These are phyloP conservation scores for Actinemys pallida DNA, from an alignment of 2,113 vertebrate genomes.

Conservation along the genomic window DNA sequence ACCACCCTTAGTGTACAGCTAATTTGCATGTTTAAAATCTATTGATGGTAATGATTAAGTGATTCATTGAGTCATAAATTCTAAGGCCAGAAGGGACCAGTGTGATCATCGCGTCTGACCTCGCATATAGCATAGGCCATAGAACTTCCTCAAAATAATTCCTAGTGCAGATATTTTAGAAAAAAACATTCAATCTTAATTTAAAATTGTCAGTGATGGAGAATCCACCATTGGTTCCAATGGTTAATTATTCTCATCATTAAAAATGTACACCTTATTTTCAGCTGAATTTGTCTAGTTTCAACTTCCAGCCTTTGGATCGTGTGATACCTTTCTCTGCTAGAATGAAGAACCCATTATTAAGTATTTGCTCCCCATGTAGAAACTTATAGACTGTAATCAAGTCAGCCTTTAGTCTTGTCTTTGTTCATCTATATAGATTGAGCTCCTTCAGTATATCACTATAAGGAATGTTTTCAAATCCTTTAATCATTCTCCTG, in stretches of 20 bases:
- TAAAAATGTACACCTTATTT: background rate
- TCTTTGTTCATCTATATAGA: background rate
- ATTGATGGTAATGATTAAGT: slow-evolving; percentile 42
- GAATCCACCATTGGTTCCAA: background rate
- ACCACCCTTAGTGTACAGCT: slow-evolving; percentile 24
- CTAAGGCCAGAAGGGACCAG: background rate
- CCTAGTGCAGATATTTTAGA: background rate
- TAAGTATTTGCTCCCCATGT: background rate
- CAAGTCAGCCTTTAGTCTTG: background rate
- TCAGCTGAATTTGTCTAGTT: background rate
- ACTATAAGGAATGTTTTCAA: background rate
- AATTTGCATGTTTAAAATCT: slow-evolving; percentile 67
- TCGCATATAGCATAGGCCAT: background rate
- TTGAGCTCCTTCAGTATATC: background rate
- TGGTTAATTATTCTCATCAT: background rate
- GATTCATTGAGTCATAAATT: background rate
- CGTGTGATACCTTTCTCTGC: background rate
- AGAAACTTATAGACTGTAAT: background rate
- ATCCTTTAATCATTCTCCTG: background rate
- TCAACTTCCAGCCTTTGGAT: background rate
- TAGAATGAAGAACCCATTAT: background rate
- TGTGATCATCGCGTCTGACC: background rate
- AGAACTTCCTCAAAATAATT: background rate
- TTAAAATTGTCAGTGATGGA: background rate
- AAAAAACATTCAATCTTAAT: background rate